Evolutionary conservation across 2,113 vertebrate species (phyloP), one percentile per base, ranked within the genome.

Genomic region (Burhinus bistriatus): DNA sequence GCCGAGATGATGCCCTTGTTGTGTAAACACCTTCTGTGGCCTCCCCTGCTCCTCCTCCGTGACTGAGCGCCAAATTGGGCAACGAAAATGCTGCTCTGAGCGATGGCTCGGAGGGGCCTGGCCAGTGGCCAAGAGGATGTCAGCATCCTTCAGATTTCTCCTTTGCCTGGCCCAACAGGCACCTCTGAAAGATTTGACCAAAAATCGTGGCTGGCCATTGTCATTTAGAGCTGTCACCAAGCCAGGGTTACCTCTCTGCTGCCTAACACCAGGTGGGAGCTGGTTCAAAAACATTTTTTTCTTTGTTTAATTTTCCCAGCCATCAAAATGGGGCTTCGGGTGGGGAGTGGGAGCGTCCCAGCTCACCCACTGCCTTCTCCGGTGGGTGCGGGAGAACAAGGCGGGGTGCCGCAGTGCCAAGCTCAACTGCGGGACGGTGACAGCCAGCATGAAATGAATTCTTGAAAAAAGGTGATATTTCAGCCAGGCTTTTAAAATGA

Each of bases 11-110:
- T 91, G 54, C 54, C 49, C 15, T 58, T 80, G 84, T 87, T 88
- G 82, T 68, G 49, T 70, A 90, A 94, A 94, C 66, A 86, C n/a
- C 30, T 85, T 66, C 75, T 73, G 64, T 73, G 81, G 91, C 55
- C 29, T 95, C 12, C 22, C 3, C 45, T 72, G 70, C 66, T 84
- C 78, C 87, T 89, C 49, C 81, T 89, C 70, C 3, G 0, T 4
- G 30, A 66, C 84, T 4, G 38, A 83, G n/a, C 78, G 91, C 71
- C 83, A 88, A 85, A 83, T 0, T 7, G n/a, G 42, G 87, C 84
- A 62, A 58, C 73, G 55, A 68, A 80, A 89, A 66, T 22, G 29
- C 62, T 73, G 76, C 77, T 45, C 5, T 0, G 6, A 72, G 42
- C 1, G 9, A 32, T 55, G 77, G 45, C 69, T 38, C 2, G 0